Evolutionary conservation across 2,797 vertebrate genomes (phyloP).

Genomic region (Caiman crocodilus): DNA sequence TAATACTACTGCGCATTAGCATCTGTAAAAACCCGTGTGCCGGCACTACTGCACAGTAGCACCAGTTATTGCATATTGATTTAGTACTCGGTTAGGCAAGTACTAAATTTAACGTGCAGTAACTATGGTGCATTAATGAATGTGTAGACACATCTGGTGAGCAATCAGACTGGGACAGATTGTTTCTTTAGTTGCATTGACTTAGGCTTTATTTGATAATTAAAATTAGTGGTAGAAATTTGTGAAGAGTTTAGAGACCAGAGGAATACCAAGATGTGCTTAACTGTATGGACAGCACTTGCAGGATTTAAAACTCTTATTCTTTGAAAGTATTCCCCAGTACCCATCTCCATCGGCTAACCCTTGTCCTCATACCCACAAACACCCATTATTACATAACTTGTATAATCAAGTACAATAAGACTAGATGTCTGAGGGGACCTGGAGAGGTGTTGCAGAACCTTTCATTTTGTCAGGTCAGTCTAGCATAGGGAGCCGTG

Average conservation of each 20-base stretch:
- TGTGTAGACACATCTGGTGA: not conserved
- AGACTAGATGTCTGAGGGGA: not conserved
- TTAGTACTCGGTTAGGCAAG: too few relatives aligned
- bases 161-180: constrained; percentile 38
- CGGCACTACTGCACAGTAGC: too few relatives aligned
- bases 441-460: not conserved
- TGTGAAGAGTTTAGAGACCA: not conserved
- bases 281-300: not conserved
- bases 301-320: not conserved
- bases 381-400: not conserved
- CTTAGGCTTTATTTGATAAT: constrained; percentile 38
- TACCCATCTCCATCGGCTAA: not conserved
- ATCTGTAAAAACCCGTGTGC: too few relatives aligned
- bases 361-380: not conserved
- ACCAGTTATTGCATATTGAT: too few relatives aligned
- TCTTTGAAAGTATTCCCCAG: not conserved
- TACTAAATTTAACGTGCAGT: too few relatives aligned
- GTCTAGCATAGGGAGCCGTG: not conserved
- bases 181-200: constrained; percentile 17
- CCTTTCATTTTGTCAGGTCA: not conserved
- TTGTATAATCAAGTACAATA: not conserved
- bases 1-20: too few relatives aligned
- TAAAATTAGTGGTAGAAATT: constrained; percentile 39
- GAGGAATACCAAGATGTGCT: constrained; percentile 28
- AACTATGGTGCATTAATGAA: too few relatives aligned